Conservation (phyloP, 1,140 invertebrate genomes). For the Formica selysi region DNA sequence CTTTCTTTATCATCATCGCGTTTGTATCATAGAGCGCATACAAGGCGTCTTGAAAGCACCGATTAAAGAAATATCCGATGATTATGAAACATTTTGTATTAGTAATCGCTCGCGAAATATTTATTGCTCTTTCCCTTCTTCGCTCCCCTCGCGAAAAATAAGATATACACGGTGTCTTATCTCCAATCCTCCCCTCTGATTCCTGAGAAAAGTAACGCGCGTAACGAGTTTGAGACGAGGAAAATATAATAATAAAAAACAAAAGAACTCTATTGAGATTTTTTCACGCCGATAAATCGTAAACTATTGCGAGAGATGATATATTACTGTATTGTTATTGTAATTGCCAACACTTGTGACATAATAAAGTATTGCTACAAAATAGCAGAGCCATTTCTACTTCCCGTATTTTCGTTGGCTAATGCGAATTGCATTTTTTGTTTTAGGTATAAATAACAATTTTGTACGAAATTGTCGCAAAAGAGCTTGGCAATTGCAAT, state of each 20-base stretch:
- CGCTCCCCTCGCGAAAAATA: not conserved
- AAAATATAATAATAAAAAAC: slow-evolving; percentile 4
- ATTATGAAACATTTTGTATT: not conserved
- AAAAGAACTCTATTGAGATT: slow-evolving; percentile 45
- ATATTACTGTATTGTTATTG: slow-evolving; percentile 77
- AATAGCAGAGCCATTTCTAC: slow-evolving; percentile 3
- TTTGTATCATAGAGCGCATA: not conserved
- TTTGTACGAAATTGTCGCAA: too few relatives aligned
- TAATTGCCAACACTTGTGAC: slow-evolving; percentile 79
- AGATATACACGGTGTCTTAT: not conserved
- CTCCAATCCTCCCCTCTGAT: slow-evolving; percentile 3
- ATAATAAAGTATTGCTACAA: slow-evolving; percentile 77
- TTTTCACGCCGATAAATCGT: slow-evolving; percentile 70
- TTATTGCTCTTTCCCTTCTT: not conserved
- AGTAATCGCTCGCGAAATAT: not conserved
- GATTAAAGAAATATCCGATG: not conserved
- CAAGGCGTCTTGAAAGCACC: not conserved
- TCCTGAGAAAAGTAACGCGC: not conserved
- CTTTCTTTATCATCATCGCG: not conserved
- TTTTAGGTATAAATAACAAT: too few relatives aligned
- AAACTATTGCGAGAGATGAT: slow-evolving; percentile 35
- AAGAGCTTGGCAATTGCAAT: slow-evolving; percentile 39
- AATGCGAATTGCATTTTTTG: not conserved
- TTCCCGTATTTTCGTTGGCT: slow-evolving; percentile 25
- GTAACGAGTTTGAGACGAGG: slow-evolving; percentile 3